Conservation (phyloP, 2,797 vertebrate species). For the Pyrocephalus nanus region DNA sequence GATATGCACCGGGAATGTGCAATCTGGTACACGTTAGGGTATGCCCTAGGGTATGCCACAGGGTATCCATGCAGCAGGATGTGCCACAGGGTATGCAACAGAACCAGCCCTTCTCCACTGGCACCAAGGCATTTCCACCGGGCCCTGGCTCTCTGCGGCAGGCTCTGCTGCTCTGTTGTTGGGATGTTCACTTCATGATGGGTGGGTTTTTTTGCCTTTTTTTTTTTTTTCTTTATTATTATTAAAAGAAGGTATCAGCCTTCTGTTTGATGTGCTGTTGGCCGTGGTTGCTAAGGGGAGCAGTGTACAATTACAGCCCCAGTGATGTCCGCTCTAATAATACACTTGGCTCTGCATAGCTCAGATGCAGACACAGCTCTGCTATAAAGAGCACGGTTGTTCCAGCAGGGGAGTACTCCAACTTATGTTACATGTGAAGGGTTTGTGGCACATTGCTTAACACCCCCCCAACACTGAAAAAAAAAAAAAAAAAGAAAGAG, state of each 20-base stretch:
- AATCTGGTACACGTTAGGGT: neutral
- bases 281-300: constrained; percentile 75
- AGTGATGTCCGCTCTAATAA: constrained; percentile 81
- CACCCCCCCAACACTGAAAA: neutral
- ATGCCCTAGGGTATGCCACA: neutral
- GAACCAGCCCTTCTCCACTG: neutral
- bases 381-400: constrained; percentile 78
- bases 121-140: constrained; percentile 12
- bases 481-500: neutral
- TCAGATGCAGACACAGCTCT: constrained; percentile 76
- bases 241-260: constrained; percentile 73
- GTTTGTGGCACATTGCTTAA: constrained; percentile 31
- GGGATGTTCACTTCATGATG: neutral
- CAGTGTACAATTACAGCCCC: constrained; percentile 77
- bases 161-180: constrained; percentile 25
- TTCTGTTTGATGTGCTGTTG: constrained; percentile 82
- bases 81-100: neutral
- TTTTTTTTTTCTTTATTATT: neutral
- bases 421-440: constrained; percentile 70
- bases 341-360: constrained; percentile 78
- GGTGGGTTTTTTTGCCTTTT: neutral
- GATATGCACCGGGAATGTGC: neutral
- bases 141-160: neutral
- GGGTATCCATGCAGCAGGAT: neutral
- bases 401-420: constrained; percentile 71